Evolutionary conservation across 1,140 invertebrate species (phyloP).

Genomic region (Leptinotarsa lineolata): DNA sequence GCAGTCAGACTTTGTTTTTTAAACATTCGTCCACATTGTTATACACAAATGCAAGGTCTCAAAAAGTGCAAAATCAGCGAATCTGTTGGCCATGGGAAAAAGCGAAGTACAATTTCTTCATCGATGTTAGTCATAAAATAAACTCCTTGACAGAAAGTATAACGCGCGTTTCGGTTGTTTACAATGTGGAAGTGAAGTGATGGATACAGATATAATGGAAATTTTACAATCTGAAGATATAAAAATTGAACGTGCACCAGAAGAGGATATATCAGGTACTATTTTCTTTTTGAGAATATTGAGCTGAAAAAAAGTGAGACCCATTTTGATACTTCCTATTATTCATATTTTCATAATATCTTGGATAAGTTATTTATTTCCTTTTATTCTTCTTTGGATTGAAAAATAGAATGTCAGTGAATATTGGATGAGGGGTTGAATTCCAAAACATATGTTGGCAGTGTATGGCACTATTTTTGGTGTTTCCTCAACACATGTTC

Average conservation of each 20-base stretch:
- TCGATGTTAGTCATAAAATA: background rate
- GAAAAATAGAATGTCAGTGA: no score
- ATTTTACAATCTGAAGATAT: slow-evolving; percentile 1
- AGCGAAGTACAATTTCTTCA: slow-evolving; percentile 2
- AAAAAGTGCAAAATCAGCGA: slow-evolving; percentile 26
- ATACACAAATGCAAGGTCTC: slow-evolving; percentile 29
- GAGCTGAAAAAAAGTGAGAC: background rate
- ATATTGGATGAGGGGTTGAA: no score
- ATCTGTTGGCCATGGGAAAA: slow-evolving; percentile 26
- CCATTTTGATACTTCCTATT: no score
- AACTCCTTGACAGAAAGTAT: background rate
- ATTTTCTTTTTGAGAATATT: background rate
- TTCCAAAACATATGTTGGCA: no score
- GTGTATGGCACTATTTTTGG: no score
- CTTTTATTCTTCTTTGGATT: no score
- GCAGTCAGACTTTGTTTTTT: slow-evolving; percentile 23
- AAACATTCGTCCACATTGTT: slow-evolving; percentile 28
- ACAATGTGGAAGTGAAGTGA: slow-evolving; percentile 2
- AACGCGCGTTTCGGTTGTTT: background rate
- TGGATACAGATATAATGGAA: slow-evolving; percentile 13
- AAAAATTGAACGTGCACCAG: background rate
- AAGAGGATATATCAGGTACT: slow-evolving; percentile 3
- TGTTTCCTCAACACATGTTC: no score
- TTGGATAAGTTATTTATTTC: background rate
- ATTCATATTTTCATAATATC: no score